Conservation (phyloP, 2,113 vertebrate genomes). For the Cygnus buccinator region DNA sequence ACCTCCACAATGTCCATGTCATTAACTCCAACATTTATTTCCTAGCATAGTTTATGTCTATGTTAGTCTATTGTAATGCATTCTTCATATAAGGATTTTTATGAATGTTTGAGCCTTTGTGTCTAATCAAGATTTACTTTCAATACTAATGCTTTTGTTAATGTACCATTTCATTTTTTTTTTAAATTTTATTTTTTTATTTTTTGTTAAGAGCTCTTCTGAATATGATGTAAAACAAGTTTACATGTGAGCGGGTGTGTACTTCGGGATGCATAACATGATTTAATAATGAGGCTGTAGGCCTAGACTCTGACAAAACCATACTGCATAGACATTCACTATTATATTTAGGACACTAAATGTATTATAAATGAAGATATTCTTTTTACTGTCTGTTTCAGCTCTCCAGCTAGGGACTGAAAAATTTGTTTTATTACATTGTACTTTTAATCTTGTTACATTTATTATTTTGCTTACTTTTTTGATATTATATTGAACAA, state of each 20-base stretch:
- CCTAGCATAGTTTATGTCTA: neutral
- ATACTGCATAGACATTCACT: neutral
- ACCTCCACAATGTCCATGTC: neutral
- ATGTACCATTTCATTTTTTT: neutral
- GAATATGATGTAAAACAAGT: neutral
- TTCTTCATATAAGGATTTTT: neutral
- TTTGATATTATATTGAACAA: neutral
- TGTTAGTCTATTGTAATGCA: rapidly evolving
- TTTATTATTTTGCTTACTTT: neutral
- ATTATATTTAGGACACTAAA: neutral
- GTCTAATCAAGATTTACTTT: neutral
- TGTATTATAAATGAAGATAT: neutral
- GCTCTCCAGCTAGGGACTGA: neutral
- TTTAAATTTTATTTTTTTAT: neutral
- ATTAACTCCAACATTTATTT: neutral
- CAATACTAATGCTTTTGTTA: neutral
- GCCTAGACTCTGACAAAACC: neutral
- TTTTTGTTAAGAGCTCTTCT: neutral
- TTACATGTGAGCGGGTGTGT: neutral
- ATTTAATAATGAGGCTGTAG: neutral
- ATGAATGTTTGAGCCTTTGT: neutral
- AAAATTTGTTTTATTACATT: neutral
- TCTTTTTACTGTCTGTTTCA: neutral
- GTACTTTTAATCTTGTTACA: neutral
- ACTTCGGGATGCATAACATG: neutral